Evolutionary conservation across 2,888 invertebrate genomes (phyloP).

Genomic region (Ecdyonurus torrentis): DNA sequence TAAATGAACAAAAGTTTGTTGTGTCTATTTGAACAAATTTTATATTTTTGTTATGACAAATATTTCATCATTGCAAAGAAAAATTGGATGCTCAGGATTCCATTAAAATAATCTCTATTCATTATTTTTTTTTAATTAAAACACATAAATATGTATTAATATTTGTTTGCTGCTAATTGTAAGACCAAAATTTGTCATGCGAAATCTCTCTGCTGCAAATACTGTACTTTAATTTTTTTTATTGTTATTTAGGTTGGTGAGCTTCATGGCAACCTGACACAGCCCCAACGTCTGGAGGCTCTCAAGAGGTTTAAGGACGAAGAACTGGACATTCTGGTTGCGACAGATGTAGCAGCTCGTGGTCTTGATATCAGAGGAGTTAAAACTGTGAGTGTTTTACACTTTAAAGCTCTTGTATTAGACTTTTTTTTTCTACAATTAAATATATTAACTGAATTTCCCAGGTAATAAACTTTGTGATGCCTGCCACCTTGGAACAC

Average conservation of each 20-base stretch:
- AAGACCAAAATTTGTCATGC: neutral
- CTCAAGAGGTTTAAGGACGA: slow-evolving; percentile 76
- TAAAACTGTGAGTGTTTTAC: slow-evolving; percentile 48
- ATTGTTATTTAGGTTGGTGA: slow-evolving; percentile 44
- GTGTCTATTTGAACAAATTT: too few relatives aligned
- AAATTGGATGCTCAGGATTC: too few relatives aligned
- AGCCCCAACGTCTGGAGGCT: slow-evolving; percentile 83
- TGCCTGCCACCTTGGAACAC: slow-evolving; percentile 88
- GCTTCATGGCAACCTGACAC: slow-evolving; percentile 91
- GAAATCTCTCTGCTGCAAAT: neutral
- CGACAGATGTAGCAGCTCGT: slow-evolving; percentile 86
- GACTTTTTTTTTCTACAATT: neutral
- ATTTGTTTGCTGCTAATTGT: too few relatives aligned
- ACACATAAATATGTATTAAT: too few relatives aligned
- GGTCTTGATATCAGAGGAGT: slow-evolving; percentile 96
- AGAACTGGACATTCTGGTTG: slow-evolving; percentile 70
- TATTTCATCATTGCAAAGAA: too few relatives aligned
- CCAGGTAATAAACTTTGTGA: slow-evolving; percentile 76
- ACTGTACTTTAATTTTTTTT: neutral
- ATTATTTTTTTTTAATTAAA: too few relatives aligned
- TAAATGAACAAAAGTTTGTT: too few relatives aligned
- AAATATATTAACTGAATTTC: slow-evolving; percentile 2
- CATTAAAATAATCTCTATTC: too few relatives aligned
- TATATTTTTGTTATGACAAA: too few relatives aligned
- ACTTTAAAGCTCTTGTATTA: slow-evolving; percentile 3